phyloP scores from a whole-genome alignment of 2,888 invertebrate species.

The Physocephala rufipes region DNA sequence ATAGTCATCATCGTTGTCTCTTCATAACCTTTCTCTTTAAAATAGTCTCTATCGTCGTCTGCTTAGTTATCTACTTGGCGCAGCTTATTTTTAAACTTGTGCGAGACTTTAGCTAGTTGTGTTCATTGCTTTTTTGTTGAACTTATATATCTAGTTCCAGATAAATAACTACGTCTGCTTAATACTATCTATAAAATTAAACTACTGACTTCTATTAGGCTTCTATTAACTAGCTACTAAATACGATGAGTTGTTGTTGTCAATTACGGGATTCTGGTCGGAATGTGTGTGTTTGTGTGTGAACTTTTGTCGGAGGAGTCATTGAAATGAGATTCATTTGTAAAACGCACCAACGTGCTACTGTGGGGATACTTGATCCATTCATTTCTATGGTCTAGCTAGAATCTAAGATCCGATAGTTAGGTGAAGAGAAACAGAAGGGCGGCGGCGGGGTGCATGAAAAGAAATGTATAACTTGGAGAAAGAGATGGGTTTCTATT shows the following conservation, averaged over 20 bases:
- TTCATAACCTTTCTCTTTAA: no score
- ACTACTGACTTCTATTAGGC: conserved; percentile 3
- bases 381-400: no score
- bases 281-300: not conserved
- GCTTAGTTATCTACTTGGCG: not conserved
- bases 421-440: not conserved
- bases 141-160: no score
- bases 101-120: conserved; percentile 38
- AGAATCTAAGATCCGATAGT: not conserved
- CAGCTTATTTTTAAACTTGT: conserved; percentile 36
- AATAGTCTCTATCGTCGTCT: no score
- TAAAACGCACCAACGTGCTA: not conserved
- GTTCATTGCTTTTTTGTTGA: no score
- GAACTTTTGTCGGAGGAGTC: not conserved
- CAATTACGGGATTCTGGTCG: conserved; percentile 7
- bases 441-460: no score
- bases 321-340: not conserved
- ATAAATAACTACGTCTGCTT: not conserved
- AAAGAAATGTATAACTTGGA: no score
- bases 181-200: not conserved
- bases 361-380: not conserved
- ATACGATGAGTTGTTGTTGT: not conserved
- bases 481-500: not conserved
- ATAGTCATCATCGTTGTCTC: not conserved
- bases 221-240: not conserved